Base-by-base conservation (phyloP, 2,797 vertebrate species). In the Lacerta viridis region DNA sequence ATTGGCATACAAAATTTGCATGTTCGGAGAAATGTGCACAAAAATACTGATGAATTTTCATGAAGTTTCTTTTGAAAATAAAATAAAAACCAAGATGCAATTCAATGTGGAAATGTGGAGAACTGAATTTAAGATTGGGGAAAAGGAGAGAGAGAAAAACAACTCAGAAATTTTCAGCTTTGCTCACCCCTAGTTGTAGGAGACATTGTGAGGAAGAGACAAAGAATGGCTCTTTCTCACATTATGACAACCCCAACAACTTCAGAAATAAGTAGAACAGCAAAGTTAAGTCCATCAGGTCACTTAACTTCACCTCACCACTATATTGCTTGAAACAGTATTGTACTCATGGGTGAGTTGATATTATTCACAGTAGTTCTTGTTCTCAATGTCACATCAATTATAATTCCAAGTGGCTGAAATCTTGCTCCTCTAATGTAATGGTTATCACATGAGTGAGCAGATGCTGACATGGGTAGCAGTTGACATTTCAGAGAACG, bases 391-490 rank as follows among this genome's bases (percentile, higher is more conserved):
- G 91, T 89, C 91, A 92, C 59, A 83, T 41, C 80, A 55, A 78
- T 92, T 95, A 88, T 92, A 91, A 92, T 92, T 94, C 92, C 80
- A 89, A 92, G 89, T 92, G 87, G 39, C 85, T 95, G 92, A 94
- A 93, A 93, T 93, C 81, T 77, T 33, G 66, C 71, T 94, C 72
- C 59, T 11, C n/a, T 95, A 94, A 94, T 95, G 84, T 90, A 93
- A 93, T 46, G 92, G 84, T 91, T 94, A 90, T 4, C 94, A 95
- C 94, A 89, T 90, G 91, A 95, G 90, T 92, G 93, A 96, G 84
- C 93, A 94, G 89, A 91, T 89, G 90, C 92, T 94, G 92, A 93
- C 90, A 88, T 46, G 86, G 78, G 89, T 86, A 93, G 83, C 94
- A 89, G 78, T 59, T 94, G 94, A 94, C 41, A 88, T 90, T 92